Evolutionary conservation across 2,797 vertebrate genomes (phyloP).

Genomic region (Melanotaenia nigrans): DNA sequence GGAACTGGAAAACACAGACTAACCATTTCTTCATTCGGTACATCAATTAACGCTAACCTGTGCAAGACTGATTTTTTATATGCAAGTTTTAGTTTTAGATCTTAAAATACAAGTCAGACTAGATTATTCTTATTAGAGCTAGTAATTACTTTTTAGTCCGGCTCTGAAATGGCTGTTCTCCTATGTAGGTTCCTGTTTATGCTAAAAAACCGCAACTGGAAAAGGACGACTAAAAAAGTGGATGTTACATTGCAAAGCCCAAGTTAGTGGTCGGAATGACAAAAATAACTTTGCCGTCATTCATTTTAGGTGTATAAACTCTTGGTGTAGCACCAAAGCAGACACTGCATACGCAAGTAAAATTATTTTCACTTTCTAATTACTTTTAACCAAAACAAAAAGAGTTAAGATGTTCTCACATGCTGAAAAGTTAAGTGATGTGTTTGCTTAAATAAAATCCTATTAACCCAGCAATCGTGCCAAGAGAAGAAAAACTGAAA

Average conservation of each 20-base stretch:
- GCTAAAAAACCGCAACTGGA: conserved; percentile 66
- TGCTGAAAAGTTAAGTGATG: not conserved
- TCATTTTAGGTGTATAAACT: conserved; percentile 47
- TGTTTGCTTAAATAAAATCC: not conserved
- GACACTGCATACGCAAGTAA: conserved; percentile 6
- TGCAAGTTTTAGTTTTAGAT: conserved; percentile 39
- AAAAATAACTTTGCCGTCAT: conserved; percentile 73
- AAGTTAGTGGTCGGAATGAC: conserved; percentile 63
- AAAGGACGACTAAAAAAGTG: conserved; percentile 67
- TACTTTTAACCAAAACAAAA: conserved; percentile 11
- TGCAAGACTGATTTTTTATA: conserved; percentile 37
- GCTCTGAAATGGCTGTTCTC: conserved; percentile 33
- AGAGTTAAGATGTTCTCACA: not conserved
- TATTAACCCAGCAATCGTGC: not conserved
- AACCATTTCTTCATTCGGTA: conserved; percentile 31
- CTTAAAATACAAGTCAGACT: conserved; percentile 40
- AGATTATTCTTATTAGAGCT: conserved; percentile 39
- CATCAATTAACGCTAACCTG: conserved; percentile 27
- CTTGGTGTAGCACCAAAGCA: conserved; percentile 20
- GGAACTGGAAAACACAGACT: conserved; percentile 22
- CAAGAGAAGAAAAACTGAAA: not conserved
- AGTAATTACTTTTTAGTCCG: conserved; percentile 58
- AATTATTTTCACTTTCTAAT: conserved; percentile 24
- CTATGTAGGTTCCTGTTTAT: conserved; percentile 69
- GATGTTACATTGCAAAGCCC: conserved; percentile 58